A percentile compares a stretch with the other conserved stretches of the same genome.
These are phyloP conservation scores for Myotis myotis DNA, from an alignment of 2,797 vertebrate species.

Conservation along the genomic window DNA sequence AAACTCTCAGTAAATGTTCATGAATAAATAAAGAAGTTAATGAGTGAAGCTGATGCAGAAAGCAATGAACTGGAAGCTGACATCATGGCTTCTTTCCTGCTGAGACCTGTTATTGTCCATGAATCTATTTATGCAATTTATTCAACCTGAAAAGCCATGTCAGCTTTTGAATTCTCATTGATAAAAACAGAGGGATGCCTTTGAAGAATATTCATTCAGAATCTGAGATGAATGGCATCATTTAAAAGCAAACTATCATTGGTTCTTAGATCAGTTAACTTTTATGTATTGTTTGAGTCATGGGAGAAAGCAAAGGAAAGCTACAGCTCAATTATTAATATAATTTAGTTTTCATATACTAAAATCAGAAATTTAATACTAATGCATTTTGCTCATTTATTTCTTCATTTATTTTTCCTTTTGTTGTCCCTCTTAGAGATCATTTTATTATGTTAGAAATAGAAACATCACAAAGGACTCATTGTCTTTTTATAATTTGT, in stretches of 20 bases:
- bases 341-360: background rate
- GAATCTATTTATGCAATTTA: background rate
- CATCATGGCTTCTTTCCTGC: constrained; percentile 24
- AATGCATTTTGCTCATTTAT: background rate
- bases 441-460: constrained; percentile 13
- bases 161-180: constrained; percentile 31
- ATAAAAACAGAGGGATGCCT: constrained; percentile 12
- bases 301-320: background rate
- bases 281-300: background rate
- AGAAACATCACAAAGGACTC: background rate
- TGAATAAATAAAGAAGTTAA: constrained; percentile 51
- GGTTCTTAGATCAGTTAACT: background rate
- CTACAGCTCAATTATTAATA: background rate
- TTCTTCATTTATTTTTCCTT: background rate
- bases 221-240: constrained; percentile 28
- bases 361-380: constrained; percentile 29
- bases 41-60: constrained; percentile 32
- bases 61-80: constrained; percentile 27
- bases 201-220: constrained; percentile 53
- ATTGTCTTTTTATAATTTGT: constrained; percentile 29
- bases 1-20: constrained; percentile 45
- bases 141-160: background rate
- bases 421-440: constrained; percentile 9
- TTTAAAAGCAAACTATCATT: constrained; percentile 7
- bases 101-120: constrained; percentile 27